Evolutionary conservation across 2,888 invertebrate genomes (phyloP).

Genomic region (Barypeithes pellucidus): DNA sequence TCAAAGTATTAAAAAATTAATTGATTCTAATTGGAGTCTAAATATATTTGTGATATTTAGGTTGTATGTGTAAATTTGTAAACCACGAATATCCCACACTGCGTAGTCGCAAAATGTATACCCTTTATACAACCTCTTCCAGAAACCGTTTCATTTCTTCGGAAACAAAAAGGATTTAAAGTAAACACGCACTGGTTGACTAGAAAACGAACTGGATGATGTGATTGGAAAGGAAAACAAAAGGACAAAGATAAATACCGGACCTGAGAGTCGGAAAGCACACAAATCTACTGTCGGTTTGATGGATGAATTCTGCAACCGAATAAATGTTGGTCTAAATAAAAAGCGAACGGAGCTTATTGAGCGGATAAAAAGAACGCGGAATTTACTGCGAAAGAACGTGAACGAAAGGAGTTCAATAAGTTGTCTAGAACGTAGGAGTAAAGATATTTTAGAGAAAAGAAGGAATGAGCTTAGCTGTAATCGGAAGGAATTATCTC

Average conservation of each 20-base stretch:
- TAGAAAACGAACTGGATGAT: constrained; percentile 61
- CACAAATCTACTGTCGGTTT: constrained; percentile 69
- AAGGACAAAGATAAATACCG: constrained; percentile 68
- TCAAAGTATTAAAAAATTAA: too few species aligned
- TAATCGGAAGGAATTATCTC: too few species aligned
- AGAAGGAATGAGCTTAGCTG: too few species aligned
- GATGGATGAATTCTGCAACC: constrained; percentile 67
- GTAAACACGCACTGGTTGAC: constrained; percentile 43
- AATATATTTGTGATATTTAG: too few species aligned
- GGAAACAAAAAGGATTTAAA: constrained; percentile 36
- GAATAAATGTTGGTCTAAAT: constrained; percentile 67
- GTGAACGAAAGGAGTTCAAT: constrained; percentile 41
- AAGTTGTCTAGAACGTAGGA: constrained; percentile 38
- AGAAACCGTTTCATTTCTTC: constrained; percentile 33
- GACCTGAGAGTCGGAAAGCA: constrained; percentile 68
- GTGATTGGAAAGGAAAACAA: constrained; percentile 64
- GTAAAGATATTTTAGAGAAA: constrained; percentile 17
- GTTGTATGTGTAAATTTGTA: too few species aligned
- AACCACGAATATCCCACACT: neutral
- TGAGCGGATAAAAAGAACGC: constrained; percentile 56
- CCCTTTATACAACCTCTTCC: neutral
- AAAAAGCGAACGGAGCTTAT: constrained; percentile 68
- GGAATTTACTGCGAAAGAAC: constrained; percentile 42
- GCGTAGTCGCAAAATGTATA: constrained; percentile 2
- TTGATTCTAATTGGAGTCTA: too few species aligned